These are phyloP conservation scores for Gambusia holbrooki DNA, from an alignment of 2,113 vertebrate species.

Conservation along the genomic window DNA sequence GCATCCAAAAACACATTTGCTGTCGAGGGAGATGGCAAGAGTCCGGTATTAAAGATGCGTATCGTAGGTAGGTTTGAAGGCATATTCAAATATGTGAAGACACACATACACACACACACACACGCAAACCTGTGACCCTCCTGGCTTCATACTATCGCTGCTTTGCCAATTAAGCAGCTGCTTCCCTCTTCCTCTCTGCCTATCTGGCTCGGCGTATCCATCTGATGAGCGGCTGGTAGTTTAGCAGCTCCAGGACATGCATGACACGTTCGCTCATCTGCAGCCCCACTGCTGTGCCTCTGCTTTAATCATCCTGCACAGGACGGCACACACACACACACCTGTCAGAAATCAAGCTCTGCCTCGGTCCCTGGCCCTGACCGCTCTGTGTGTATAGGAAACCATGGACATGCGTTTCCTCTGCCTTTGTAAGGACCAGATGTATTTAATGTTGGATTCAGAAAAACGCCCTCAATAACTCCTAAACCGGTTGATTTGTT, in stretches of 20 bases:
- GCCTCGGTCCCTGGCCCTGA: slow-evolving; percentile 38
- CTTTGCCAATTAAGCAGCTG: slow-evolving; percentile 58
- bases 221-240: slow-evolving; percentile 43
- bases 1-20: slow-evolving; percentile 3
- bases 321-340: not conserved
- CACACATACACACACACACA: slow-evolving; percentile 3
- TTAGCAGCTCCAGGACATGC: slow-evolving; percentile 45
- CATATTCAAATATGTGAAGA: slow-evolving; percentile 13
- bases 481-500: not conserved
- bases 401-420: not conserved
- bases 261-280: slow-evolving; percentile 24
- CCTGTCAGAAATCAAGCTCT: slow-evolving; percentile 69
- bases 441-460: not conserved
- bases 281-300: slow-evolving; percentile 38
- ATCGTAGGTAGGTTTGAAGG: slow-evolving; percentile 14
- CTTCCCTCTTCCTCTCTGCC: slow-evolving; percentile 15
- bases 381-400: not conserved
- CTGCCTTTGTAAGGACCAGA: slow-evolving; percentile 11
- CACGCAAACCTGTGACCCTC: slow-evolving; percentile 45
- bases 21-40: not conserved
- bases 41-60: not conserved
- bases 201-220: not conserved
- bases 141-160: slow-evolving; percentile 37
- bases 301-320: slow-evolving; percentile 64
- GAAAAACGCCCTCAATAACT: not conserved